Evolutionary conservation across 2,888 invertebrate species (phyloP), one percentile per base, ranked within the genome.

Genomic region (Pristionchus maxplancki): DNA sequence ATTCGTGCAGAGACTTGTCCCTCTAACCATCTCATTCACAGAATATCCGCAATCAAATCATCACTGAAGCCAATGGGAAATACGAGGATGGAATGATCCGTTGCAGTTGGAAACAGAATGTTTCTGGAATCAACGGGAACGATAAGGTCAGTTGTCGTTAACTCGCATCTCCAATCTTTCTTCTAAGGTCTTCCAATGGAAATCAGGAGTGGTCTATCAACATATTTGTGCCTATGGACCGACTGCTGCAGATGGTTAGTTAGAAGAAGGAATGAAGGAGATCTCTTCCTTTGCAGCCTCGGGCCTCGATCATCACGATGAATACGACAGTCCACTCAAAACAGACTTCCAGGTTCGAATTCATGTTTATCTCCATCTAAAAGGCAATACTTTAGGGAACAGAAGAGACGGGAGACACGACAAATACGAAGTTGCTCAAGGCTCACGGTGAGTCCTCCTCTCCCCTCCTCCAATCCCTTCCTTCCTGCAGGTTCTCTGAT

Each of bases 171-270:
- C 15, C 13, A 74, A 74, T 40, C 11, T 4, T 40, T 20, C 9
- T 11, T 86, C 86, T 31, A 78, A 91, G 89, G 89, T 91, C 17
- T 91, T 91, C 90, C 88, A 89, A 37, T 90, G 88, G 84, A 83
- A 74, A 15, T 89, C 90, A 0, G 53, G 64, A 11, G 40, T 88
- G 17, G 31, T 87, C n/a, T 91, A 91, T 67, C 78, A 87, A 50
- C 89, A 90, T 24, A 62, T 91, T 5, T 82, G 90, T 5, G 91
- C 91, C 3, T 88, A 90, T 71, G 91, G 91, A 34, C 24, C 83
- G 0, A 88, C 91, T 0, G 62, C 28, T 11, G 78, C 31, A 9
- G 64, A 71, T 71, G 71, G 71, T 71, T 71, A 40, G 71, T 71
- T 6, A 8, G 6, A 24, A 24, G 37, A 11, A 37, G 71, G 1